Evolutionary conservation across 2,888 invertebrate species (phyloP), one percentile per base, ranked within the genome.

Genomic region (Erannis defoliaria): DNA sequence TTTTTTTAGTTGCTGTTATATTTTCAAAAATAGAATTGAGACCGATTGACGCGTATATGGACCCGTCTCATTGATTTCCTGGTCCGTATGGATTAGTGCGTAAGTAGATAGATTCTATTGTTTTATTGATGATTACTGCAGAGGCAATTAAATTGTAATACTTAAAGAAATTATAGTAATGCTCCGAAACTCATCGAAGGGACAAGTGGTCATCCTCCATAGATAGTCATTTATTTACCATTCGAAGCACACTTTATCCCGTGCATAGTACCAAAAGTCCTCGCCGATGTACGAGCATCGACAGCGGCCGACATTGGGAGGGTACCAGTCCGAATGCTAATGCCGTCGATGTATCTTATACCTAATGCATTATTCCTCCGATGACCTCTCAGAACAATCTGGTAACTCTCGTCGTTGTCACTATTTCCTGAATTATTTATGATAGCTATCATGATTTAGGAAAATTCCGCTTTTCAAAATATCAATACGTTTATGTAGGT

Each of bases 261-360:
- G 70, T 70, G 75, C 72, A 72, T 67, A 73, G 66, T 26, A 2
- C 8, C 5, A 4, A 6, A 26, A 26, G 5, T 66, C 58, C 60
- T 70, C 67, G 65, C 66, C 65, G 70, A 81, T 81, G 82, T 81
- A 75, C 65, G 71, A 78, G 80, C 84, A 77, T 76, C 77, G 81
- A 83, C 82, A 81, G 81, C 80, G 76, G 75, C 73, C 73, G 87
- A 79, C 89, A 87, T 88, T 88, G 89, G 84, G 57, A 71, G 70
- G 60, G 70, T 68, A 75, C 76, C 77, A 72, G 66, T 70, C 67
- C 76, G 86, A 82, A 87, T 86, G 78, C 75, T 82, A 86, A 88
- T 84, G 79, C 48, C 66, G 16, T 38, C 35, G 14, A 19, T 51
- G 26, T 51, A 73, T 72, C 70, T 65, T 31, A 46, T 33, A 74